A percentile compares a stretch with the other conserved stretches of the same genome.
Evolutionary conservation across 2,888 invertebrate genomes (phyloP).

Genomic region (Agrochola lota): DNA sequence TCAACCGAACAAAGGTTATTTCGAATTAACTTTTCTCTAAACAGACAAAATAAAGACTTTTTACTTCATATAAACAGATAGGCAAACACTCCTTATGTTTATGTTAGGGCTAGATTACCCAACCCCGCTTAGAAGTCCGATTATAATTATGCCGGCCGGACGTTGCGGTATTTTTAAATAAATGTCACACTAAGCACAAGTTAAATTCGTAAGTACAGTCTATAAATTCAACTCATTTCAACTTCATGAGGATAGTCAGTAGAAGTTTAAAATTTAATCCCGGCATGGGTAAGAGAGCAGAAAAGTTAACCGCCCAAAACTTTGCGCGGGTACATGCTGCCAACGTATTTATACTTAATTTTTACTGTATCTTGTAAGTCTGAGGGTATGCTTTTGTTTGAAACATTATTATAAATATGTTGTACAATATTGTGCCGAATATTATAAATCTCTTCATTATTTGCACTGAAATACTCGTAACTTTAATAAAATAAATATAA

Average conservation of each 20-base stretch:
- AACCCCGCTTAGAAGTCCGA: constrained; percentile 32
- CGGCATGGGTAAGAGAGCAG: constrained; percentile 82
- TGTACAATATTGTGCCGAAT: neutral
- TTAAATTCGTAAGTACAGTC: constrained; percentile 75
- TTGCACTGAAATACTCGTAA: neutral
- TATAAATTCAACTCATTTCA: constrained; percentile 84
- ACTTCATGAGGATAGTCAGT: constrained; percentile 84
- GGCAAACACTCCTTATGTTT: constrained; percentile 30
- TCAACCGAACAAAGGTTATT: neutral
- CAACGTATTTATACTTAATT: constrained; percentile 66
- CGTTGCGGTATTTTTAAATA: constrained; percentile 48
- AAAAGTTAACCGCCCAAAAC: constrained; percentile 86
- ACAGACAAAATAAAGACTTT: constrained; percentile 11
- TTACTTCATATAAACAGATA: constrained; percentile 22
- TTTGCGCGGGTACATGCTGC: constrained; percentile 68
- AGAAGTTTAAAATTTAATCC: constrained; percentile 88
- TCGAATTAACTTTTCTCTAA: neutral
- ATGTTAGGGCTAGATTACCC: constrained; percentile 27
- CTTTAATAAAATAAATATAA: constrained; percentile 7
- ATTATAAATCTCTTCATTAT: neutral
- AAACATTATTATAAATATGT: constrained; percentile 7
- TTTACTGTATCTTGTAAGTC: constrained; percentile 56
- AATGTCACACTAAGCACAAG: constrained; percentile 64
- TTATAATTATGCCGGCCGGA: constrained; percentile 13
- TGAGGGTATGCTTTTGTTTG: constrained; percentile 14